These are phyloP conservation scores for Nyleta sp. DNA, from an alignment of 2,888 invertebrate species.

Conservation along the genomic window DNA sequence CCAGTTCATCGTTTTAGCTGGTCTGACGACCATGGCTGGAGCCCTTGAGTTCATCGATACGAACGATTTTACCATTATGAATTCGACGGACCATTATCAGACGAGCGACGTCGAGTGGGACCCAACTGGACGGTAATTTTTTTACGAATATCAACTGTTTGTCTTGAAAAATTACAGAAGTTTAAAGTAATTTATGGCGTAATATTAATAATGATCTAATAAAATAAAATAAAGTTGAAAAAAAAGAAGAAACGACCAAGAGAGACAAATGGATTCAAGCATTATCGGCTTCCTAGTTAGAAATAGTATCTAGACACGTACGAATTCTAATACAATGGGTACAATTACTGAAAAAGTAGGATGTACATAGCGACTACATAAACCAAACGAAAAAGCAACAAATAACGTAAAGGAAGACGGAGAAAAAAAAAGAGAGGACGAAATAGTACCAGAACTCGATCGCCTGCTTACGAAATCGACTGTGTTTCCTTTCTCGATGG, in stretches of 20 bases:
- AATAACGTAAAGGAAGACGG: neutral
- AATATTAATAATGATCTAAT: no score
- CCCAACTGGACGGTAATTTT: conserved; percentile 92
- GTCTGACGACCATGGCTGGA: conserved; percentile 92
- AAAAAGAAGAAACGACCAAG: no score
- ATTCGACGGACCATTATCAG: conserved; percentile 96
- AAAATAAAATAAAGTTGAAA: no score
- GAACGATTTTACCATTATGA: conserved; percentile 97
- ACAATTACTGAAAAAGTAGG: conserved; percentile 70
- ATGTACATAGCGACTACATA: conserved; percentile 70
- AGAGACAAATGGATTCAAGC: conserved; percentile 30
- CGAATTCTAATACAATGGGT: conserved; percentile 71
- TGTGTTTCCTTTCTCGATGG: conserved; percentile 55
- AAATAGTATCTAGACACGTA: conserved; percentile 67
- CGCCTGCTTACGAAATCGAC: conserved; percentile 74
- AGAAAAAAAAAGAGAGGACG: conserved; percentile 6
- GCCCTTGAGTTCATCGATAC: conserved; percentile 98
- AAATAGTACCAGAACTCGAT: conserved; percentile 68
- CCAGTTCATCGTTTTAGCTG: conserved; percentile 97
- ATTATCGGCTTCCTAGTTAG: conserved; percentile 76
- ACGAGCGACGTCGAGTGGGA: conserved; percentile 99
- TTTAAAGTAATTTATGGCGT: no score
- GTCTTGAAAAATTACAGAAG: no score
- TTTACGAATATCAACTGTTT: no score
- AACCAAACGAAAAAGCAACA: conserved; percentile 20